phyloP scores from a whole-genome alignment of 2,888 invertebrate genomes.

The Aspidiotus rigidus region DNA sequence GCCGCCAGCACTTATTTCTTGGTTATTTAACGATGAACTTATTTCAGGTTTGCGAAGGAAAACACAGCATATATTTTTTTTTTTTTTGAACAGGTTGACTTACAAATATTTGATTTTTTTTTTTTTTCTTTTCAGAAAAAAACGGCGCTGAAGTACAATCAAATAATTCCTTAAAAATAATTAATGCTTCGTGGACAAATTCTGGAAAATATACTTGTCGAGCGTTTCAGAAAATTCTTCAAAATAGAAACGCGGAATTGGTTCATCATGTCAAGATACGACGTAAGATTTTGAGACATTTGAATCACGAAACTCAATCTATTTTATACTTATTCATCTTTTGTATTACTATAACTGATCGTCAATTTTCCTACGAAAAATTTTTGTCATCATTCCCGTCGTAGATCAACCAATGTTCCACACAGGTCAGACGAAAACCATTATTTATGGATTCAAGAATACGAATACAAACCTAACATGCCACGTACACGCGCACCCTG shows the following conservation, averaged over 20 bases:
- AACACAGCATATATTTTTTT: no score
- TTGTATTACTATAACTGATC: no score
- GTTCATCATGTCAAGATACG: slow-evolving; percentile 9
- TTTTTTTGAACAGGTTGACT: no score
- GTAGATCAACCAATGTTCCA: not conserved
- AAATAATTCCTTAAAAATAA: slow-evolving; percentile 15
- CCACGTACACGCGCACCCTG: slow-evolving; percentile 24
- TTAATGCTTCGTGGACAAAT: slow-evolving; percentile 12
- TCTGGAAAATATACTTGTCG: slow-evolving; percentile 25
- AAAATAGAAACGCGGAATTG: slow-evolving; percentile 23
- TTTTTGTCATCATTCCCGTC: no score
- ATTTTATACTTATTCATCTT: no score
- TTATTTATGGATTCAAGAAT: slow-evolving; percentile 18
- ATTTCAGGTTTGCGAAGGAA: not conserved
- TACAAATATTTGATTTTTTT: no score
- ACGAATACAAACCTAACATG: slow-evolving; percentile 25
- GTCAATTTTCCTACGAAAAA: no score
- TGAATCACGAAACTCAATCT: no score
- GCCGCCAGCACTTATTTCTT: slow-evolving; percentile 18
- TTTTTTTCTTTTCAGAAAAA: not conserved
- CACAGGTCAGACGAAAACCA: not conserved
- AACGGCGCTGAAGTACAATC: not conserved
- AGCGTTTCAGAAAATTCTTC: slow-evolving; percentile 32
- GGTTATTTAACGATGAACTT: slow-evolving; percentile 22
- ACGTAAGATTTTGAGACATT: slow-evolving; percentile 11